Percentiles rank a stretch among this genome's conserved stretches.
phyloP scores from a whole-genome alignment of 2,797 vertebrate genomes.

The Hephaestus fuliginosus region DNA sequence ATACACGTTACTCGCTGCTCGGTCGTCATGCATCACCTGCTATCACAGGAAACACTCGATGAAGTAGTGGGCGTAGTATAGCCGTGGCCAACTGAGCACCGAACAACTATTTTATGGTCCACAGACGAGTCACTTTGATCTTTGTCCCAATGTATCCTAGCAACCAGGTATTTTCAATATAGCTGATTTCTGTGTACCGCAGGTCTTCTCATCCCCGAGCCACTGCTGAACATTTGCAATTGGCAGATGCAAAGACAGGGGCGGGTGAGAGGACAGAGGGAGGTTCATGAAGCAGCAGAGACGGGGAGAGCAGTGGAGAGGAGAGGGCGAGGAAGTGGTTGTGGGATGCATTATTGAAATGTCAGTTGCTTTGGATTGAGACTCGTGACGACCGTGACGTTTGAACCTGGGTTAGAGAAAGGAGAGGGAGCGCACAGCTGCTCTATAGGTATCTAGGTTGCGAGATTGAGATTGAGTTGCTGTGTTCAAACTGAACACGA shows the following conservation, averaged over 20 bases:
- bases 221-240: slow-evolving; percentile 61
- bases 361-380: slow-evolving; percentile 52
- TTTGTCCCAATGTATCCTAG: slow-evolving; percentile 89
- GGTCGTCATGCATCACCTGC: slow-evolving; percentile 75
- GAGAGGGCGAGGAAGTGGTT: slow-evolving; percentile 51
- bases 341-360: slow-evolving; percentile 50
- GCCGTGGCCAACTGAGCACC: slow-evolving; percentile 65
- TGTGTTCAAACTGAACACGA: slow-evolving; percentile 29
- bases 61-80: slow-evolving; percentile 62
- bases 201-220: slow-evolving; percentile 54
- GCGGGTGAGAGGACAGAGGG: slow-evolving; percentile 66
- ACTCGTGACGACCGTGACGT: slow-evolving; percentile 23
- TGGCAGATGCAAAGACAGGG: slow-evolving; percentile 69
- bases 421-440: slow-evolving; percentile 7
- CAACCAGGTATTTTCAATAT: slow-evolving; percentile 89
- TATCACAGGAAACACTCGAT: slow-evolving; percentile 73
- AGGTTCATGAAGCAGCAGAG: slow-evolving; percentile 59
- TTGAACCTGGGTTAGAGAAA: slow-evolving; percentile 20
- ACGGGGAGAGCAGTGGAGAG: slow-evolving; percentile 41
- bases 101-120: slow-evolving; percentile 84
- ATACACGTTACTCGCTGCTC: slow-evolving; percentile 43
- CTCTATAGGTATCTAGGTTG: slow-evolving; percentile 43
- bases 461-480: slow-evolving; percentile 1
- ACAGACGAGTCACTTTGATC: slow-evolving; percentile 81
- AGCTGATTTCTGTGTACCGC: slow-evolving; percentile 74